phyloP scores from a whole-genome alignment of 2,113 vertebrate species.

The Pseudonaja textilis region DNA sequence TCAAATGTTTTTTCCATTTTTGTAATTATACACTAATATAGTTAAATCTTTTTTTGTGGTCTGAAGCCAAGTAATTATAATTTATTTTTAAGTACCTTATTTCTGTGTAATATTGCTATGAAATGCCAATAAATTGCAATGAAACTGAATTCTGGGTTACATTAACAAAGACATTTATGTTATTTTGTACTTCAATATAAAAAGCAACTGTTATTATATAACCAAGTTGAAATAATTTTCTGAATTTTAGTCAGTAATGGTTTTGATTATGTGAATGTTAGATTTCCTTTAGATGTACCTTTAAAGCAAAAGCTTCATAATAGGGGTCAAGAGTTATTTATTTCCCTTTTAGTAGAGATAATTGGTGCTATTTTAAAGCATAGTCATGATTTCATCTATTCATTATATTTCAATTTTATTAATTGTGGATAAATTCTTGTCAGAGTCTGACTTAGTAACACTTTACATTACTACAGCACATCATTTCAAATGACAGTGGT shows the following conservation, averaged over 20 bases:
- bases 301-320: background rate
- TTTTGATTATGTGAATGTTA: background rate
- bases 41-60: background rate
- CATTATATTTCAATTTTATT: background rate
- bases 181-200: background rate
- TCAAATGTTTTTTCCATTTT: background rate
- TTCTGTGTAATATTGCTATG: background rate
- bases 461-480: background rate
- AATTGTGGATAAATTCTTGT: background rate
- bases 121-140: background rate
- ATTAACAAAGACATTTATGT: background rate
- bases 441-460: background rate
- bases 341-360: background rate
- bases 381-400: background rate
- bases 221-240: background rate
- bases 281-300: background rate
- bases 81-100: background rate
- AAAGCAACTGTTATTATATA: background rate
- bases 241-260: background rate
- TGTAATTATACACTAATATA: background rate
- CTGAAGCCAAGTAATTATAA: background rate
- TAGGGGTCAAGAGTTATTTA: background rate
- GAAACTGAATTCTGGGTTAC: background rate
- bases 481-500: background rate
- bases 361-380: background rate